phyloP scores from a whole-genome alignment of 2,888 invertebrate species.

The Byasa hedistus region DNA sequence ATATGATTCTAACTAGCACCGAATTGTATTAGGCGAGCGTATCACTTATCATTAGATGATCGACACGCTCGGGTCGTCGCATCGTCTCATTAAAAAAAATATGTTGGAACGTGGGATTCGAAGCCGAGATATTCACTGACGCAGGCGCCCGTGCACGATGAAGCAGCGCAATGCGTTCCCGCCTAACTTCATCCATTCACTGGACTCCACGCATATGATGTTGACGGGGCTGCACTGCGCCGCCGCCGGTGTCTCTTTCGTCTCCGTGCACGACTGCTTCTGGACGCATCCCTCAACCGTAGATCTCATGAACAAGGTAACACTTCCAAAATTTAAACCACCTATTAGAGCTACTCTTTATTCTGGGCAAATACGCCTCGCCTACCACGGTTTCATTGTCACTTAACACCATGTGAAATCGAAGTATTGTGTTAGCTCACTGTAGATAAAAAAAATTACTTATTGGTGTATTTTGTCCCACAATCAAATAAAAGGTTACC shows the following conservation, averaged over 20 bases:
- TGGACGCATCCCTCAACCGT: conserved; percentile 98
- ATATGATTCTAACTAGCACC: too few species aligned
- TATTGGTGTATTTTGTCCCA: too few species aligned
- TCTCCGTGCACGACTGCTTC: conserved; percentile 99
- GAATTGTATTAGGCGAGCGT: not conserved
- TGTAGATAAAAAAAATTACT: too few species aligned
- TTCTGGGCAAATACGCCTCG: too few species aligned
- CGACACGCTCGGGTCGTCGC: not conserved
- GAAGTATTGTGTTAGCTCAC: too few species aligned
- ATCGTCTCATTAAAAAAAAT: not conserved
- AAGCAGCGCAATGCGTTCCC: conserved; percentile 99
- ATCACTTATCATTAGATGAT: not conserved
- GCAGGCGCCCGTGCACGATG: conserved; percentile 88
- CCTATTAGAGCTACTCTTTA: too few species aligned
- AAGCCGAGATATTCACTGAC: not conserved
- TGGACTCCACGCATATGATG: conserved; percentile 99
- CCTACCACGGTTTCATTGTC: too few species aligned
- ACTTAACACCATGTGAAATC: too few species aligned
- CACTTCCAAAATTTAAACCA: too few species aligned
- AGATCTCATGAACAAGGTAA: conserved; percentile 91
- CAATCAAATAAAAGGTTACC: too few species aligned
- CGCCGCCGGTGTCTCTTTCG: conserved; percentile 90
- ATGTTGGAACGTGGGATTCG: not conserved
- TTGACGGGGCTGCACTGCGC: conserved; percentile 95
- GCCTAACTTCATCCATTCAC: conserved; percentile 98